Evolutionary conservation across 2,797 vertebrate species (phyloP).

Genomic region (Buceros bicornis): DNA sequence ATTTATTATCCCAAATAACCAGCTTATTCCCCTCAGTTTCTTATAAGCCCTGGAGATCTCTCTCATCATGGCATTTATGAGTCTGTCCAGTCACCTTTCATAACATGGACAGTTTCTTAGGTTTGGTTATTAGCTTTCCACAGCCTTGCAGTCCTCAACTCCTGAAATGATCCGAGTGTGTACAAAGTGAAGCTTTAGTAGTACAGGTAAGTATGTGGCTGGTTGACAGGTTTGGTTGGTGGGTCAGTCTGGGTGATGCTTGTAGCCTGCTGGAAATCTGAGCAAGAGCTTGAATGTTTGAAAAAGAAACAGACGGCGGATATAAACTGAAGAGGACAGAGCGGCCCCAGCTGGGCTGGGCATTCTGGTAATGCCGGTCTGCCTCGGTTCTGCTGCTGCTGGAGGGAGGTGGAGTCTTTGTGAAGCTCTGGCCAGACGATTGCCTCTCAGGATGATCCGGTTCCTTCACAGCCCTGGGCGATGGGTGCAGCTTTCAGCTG

Average conservation of each 20-base stretch:
- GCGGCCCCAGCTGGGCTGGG: neutral
- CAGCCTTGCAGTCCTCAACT: neutral
- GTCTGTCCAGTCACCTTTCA: neutral
- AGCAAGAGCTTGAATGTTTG: neutral
- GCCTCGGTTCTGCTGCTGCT: neutral
- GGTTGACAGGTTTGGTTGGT: neutral
- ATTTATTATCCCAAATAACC: neutral
- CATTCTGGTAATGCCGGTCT: fast-evolving
- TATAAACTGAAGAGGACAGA: neutral
- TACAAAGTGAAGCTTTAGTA: neutral
- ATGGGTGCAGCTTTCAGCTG: neutral
- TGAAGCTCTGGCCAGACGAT: neutral
- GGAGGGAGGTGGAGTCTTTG: neutral
- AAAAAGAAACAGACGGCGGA: neutral
- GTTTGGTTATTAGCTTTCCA: neutral
- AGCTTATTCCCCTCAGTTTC: neutral
- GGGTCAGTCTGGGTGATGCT: neutral
- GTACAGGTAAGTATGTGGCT: neutral
- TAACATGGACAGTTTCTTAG: neutral
- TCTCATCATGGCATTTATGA: neutral
- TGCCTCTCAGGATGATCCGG: fast-evolving
- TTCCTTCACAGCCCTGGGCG: neutral
- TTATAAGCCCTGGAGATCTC: neutral
- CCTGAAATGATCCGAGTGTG: neutral
- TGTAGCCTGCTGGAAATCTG: neutral